Evolutionary conservation across 2,797 vertebrate species (phyloP).

Genomic region (Sebastolobus altivelis): DNA sequence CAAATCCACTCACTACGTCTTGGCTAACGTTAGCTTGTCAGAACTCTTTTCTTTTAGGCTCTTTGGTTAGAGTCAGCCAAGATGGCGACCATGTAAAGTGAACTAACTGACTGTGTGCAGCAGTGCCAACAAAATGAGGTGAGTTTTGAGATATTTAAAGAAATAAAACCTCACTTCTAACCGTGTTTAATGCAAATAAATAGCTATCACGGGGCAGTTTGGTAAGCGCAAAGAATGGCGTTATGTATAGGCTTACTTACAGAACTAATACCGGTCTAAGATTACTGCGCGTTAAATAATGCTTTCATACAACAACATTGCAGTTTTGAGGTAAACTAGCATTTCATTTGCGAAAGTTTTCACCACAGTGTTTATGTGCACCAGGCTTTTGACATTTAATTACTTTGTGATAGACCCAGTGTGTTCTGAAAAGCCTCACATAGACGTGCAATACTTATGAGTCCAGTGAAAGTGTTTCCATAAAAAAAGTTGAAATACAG

Average conservation of each 20-base stretch:
- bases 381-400: neutral
- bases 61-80: constrained; percentile 41
- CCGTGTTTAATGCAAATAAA: neutral
- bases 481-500: neutral
- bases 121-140: constrained; percentile 69
- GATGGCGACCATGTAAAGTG: constrained; percentile 54
- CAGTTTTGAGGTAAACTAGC: neutral
- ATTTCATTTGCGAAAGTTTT: neutral
- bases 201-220: fast-evolving
- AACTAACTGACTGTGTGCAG: neutral
- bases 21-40: neutral
- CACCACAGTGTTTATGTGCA: neutral
- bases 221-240: too few relatives aligned
- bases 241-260: too few relatives aligned
- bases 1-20: fast-evolving
- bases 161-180: fast-evolving
- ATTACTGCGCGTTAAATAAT: neutral
- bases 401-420: neutral
- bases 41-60: constrained; percentile 9
- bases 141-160: neutral
- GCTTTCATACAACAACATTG: neutral
- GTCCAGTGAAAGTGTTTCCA: neutral
- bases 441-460: neutral
- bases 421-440: neutral
- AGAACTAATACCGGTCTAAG: too few relatives aligned